These are phyloP conservation scores for Nesidiocoris tenuis DNA, from an alignment of 2,888 invertebrate genomes.

Conservation along the genomic window DNA sequence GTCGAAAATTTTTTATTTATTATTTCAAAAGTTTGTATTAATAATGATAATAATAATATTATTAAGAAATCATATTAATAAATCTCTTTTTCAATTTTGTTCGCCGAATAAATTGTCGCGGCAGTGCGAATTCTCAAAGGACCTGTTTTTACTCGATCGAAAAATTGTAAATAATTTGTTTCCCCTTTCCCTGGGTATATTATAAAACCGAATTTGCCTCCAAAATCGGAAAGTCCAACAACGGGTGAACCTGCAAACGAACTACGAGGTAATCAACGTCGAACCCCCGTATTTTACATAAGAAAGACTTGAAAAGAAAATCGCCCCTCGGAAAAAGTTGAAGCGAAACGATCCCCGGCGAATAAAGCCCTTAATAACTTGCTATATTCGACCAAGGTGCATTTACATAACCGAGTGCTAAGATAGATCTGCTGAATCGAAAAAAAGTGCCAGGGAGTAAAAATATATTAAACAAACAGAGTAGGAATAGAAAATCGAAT, in stretches of 20 bases:
- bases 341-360: not conserved
- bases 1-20: too few relatives aligned
- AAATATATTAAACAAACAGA: not conserved
- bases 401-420: not conserved
- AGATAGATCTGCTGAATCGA: not conserved
- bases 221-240: not conserved
- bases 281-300: not conserved
- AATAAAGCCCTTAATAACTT: not conserved
- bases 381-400: not conserved
- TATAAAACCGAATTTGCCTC: too few relatives aligned
- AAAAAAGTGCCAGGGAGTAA: not conserved
- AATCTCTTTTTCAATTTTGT: too few relatives aligned
- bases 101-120: too few relatives aligned
- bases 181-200: too few relatives aligned
- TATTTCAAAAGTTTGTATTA: too few relatives aligned
- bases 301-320: not conserved
- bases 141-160: too few relatives aligned
- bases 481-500: not conserved
- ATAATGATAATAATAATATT: too few relatives aligned
- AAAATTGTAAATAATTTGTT: too few relatives aligned
- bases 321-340: not conserved
- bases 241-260: not conserved
- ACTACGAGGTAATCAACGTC: not conserved
- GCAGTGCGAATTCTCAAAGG: too few relatives aligned
- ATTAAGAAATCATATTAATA: too few relatives aligned